These are phyloP conservation scores for Pristionchus maxplancki DNA, from an alignment of 2,888 invertebrate species.

Conservation along the genomic window DNA sequence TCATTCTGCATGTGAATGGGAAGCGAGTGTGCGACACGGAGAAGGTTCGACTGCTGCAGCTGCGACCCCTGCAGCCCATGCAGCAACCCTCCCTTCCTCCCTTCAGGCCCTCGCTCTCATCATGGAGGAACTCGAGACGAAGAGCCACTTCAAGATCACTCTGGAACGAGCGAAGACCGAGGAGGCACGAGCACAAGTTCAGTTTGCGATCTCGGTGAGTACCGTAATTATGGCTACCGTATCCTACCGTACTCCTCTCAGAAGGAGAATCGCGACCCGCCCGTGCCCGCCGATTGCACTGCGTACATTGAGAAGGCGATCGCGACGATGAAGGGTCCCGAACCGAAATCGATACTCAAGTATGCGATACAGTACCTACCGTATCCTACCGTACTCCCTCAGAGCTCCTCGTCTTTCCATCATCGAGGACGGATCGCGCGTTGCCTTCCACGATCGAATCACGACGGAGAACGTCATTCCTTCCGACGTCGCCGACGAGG, in stretches of 20 bases:
- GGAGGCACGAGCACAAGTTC: not conserved
- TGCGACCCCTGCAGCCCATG: not conserved
- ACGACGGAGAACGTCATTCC: constrained; percentile 20
- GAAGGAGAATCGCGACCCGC: constrained; percentile 38
- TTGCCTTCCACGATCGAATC: constrained; percentile 13
- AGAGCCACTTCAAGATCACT: constrained; percentile 1
- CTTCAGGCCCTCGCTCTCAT: not conserved
- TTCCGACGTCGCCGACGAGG: not conserved
- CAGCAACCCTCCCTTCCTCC: not conserved
- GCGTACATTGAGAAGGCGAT: constrained; percentile 23
- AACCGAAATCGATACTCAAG: constrained; percentile 12
- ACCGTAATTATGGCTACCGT: not conserved
- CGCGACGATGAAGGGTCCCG: not conserved
- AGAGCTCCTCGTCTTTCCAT: not conserved
- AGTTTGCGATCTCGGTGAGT: not conserved
- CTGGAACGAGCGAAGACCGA: not conserved
- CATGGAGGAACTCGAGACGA: not conserved
- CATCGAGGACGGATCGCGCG: not conserved
- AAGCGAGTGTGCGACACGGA: not conserved
- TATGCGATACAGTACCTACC: not conserved
- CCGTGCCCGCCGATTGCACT: not conserved
- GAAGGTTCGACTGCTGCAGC: not conserved
- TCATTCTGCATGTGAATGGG: constrained; percentile 31
- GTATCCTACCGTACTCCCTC: not conserved
- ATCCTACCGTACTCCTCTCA: not conserved